Conservation (phyloP, 2,797 vertebrate species). For the Platyrinchus mystaceus region DNA sequence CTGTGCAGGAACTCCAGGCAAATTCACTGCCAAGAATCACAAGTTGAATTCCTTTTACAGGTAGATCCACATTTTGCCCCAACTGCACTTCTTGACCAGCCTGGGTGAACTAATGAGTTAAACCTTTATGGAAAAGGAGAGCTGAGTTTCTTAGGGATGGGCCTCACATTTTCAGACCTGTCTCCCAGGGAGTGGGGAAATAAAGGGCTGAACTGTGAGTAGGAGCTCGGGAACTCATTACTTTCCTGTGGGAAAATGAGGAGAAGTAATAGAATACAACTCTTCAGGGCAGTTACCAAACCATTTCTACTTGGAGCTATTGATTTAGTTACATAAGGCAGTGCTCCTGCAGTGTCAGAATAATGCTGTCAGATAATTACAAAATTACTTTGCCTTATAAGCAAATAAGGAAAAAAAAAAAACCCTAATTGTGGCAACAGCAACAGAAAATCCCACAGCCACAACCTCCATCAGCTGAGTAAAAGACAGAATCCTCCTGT, state of each 20-base stretch:
- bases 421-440: background rate
- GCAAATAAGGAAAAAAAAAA: background rate
- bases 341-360: background rate
- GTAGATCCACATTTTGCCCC: background rate
- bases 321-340: constrained; percentile 44
- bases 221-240: background rate
- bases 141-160: background rate
- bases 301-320: background rate
- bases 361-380: background rate
- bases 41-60: background rate
- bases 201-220: background rate
- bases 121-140: background rate
- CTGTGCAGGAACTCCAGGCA: background rate
- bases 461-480: background rate
- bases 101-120: background rate
- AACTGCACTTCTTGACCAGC: background rate
- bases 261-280: background rate
- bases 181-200: background rate
- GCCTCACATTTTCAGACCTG: background rate
- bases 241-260: background rate
- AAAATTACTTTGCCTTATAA: background rate
- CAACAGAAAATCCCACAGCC: background rate
- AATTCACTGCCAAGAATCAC: background rate
- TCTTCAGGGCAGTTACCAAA: background rate
- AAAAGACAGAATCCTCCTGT: background rate